phyloP scores from a whole-genome alignment of 1,140 invertebrate species.

The Caenorhabditis latens region DNA sequence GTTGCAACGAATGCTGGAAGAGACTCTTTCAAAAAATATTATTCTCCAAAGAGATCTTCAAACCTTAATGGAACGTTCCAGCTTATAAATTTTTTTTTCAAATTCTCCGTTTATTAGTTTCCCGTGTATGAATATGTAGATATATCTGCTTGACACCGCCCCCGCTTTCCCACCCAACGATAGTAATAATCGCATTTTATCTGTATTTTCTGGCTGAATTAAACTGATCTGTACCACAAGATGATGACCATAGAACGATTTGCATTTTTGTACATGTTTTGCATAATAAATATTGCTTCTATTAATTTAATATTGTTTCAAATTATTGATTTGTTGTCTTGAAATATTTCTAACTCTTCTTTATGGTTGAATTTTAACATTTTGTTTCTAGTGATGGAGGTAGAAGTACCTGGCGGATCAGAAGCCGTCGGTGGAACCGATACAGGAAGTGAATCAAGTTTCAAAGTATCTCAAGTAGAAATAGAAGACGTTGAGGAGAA shows the following conservation, averaged over 20 bases:
- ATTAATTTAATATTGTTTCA: not conserved
- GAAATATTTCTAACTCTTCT: not conserved
- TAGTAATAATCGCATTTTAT: not conserved
- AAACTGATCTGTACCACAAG: not conserved
- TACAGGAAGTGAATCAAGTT: slow-evolving; percentile 40
- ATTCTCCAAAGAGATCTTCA: slow-evolving; percentile 77
- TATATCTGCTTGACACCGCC: not conserved
- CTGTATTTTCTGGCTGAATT: slow-evolving; percentile 11
- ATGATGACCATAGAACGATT: not conserved
- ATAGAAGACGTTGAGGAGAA: slow-evolving; percentile 49
- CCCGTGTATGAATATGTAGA: slow-evolving; percentile 33
- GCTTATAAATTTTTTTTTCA: slow-evolving; percentile 35
- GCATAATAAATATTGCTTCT: slow-evolving; percentile 12
- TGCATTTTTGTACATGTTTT: slow-evolving; percentile 6
- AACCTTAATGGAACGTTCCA: slow-evolving; percentile 59
- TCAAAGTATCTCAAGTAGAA: slow-evolving; percentile 33
- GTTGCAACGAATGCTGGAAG: slow-evolving; percentile 79
- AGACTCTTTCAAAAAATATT: slow-evolving; percentile 80
- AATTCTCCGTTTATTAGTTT: not conserved
- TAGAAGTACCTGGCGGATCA: slow-evolving; percentile 52
- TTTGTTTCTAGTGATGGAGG: not conserved
- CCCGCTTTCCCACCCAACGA: not conserved
- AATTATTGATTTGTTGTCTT: not conserved
- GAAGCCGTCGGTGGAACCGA: slow-evolving; percentile 5
- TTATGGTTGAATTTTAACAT: not conserved